Percentiles rank a stretch among this genome's conserved stretches.
Conservation (phyloP, 1,140 invertebrate species). For the Aphelenchoides besseyi region DNA sequence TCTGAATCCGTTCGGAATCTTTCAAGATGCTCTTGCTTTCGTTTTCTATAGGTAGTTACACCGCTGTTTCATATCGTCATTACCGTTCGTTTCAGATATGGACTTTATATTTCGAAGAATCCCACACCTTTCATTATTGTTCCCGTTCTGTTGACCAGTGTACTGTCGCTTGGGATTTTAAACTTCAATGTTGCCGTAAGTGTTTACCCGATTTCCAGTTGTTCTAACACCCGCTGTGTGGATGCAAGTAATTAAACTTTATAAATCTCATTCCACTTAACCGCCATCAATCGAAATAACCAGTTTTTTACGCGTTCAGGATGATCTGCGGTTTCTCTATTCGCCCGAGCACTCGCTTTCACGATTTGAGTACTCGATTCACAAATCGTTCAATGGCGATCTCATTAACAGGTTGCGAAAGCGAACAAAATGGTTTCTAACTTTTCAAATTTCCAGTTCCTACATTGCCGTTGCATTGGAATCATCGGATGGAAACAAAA, state of each 20-base stretch:
- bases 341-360: conserved; percentile 58
- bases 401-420: conserved; percentile 52
- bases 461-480: conserved; percentile 54
- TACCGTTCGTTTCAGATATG: conserved; percentile 41
- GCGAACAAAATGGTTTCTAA: not conserved
- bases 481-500: conserved; percentile 34
- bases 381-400: conserved; percentile 59
- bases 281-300: not conserved
- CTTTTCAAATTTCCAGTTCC: conserved; percentile 31
- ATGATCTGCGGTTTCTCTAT: conserved; percentile 59
- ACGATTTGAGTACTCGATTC: conserved; percentile 55
- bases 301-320: conserved; percentile 41
- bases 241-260: conserved; percentile 8
- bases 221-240: not conserved
- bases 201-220: too few relatives aligned
- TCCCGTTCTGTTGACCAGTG: conserved; percentile 47
- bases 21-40: conserved; percentile 50
- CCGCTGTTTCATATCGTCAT: not conserved
- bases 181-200: conserved; percentile 52
- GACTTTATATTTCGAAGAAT: conserved; percentile 49
- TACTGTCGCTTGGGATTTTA: conserved; percentile 54
- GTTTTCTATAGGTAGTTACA: conserved; percentile 40
- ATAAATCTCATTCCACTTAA: too few relatives aligned
- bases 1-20: conserved; percentile 44
- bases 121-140: conserved; percentile 51